These are phyloP conservation scores for Gryllus longicercus DNA, from an alignment of 2,888 invertebrate species.

Conservation along the genomic window DNA sequence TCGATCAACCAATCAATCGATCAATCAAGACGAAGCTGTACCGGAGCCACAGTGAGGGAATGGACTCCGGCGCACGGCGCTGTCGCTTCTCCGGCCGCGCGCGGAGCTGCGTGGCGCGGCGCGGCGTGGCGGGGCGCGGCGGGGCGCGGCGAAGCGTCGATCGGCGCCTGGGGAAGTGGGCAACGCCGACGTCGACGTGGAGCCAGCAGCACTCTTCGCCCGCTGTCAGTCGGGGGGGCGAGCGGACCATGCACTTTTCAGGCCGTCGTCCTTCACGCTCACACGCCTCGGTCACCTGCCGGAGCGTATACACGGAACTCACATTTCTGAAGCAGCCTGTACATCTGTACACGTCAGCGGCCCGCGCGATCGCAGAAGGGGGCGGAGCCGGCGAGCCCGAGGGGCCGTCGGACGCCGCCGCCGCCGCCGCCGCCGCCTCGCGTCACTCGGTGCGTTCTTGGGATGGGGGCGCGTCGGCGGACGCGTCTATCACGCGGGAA, in stretches of 20 bases:
- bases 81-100: too few relatives aligned
- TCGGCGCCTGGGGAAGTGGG: not conserved
- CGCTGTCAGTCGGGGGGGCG: not conserved
- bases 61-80: too few relatives aligned
- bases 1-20: too few relatives aligned
- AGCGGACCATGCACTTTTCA: conserved; percentile 7
- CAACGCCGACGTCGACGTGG: not conserved
- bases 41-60: too few relatives aligned
- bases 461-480: not conserved
- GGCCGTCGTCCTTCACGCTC: not conserved
- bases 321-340: conserved; percentile 10
- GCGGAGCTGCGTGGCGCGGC: too few relatives aligned
- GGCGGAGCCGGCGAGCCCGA: too few relatives aligned
- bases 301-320: conserved; percentile 17
- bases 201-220: not conserved
- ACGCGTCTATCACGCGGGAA: not conserved
- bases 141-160: not conserved
- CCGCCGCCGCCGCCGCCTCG: not conserved
- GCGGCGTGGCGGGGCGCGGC: too few relatives aligned
- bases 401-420: too few relatives aligned
- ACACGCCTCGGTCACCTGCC: not conserved
- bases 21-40: too few relatives aligned
- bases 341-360: not conserved
- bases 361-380: too few relatives aligned
- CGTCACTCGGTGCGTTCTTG: not conserved